Conservation (phyloP, 2,888 invertebrate genomes). For the Rhogogaster chlorosoma region DNA sequence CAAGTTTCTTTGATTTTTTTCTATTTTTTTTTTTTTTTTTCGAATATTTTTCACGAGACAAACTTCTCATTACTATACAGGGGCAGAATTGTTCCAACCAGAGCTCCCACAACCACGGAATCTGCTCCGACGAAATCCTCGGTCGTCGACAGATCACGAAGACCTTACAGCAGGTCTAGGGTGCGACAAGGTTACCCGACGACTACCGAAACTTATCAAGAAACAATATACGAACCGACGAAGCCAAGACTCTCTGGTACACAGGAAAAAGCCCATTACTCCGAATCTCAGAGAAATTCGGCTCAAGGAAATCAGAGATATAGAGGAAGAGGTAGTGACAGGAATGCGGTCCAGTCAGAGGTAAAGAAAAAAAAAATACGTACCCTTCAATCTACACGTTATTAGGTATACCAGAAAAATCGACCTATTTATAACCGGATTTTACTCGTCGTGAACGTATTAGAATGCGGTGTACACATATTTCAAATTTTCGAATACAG, state of each 20-base stretch:
- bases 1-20: neutral
- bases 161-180: conserved; percentile 71
- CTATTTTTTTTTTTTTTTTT: neutral
- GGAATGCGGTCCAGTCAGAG: conserved; percentile 44
- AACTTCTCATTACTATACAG: conserved; percentile 56
- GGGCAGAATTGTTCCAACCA: conserved; percentile 65
- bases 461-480: neutral
- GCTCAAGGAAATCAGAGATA: conserved; percentile 52
- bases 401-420: neutral
- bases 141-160: conserved; percentile 66
- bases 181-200: conserved; percentile 68
- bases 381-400: neutral
- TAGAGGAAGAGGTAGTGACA: conserved; percentile 42
- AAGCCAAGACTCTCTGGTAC: conserved; percentile 67
- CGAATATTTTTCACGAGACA: neutral
- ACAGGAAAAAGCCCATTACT: conserved; percentile 53
- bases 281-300: conserved; percentile 59
- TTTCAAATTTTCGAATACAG: neutral
- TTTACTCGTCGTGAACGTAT: neutral
- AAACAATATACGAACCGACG: conserved; percentile 70
- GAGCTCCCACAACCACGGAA: conserved; percentile 66
- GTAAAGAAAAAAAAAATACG: neutral
- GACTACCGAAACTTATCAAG: conserved; percentile 71
- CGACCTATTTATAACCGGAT: neutral
- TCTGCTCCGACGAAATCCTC: conserved; percentile 60